Conservation (phyloP, 2,888 invertebrate species). For the Cosmia pyralina region DNA sequence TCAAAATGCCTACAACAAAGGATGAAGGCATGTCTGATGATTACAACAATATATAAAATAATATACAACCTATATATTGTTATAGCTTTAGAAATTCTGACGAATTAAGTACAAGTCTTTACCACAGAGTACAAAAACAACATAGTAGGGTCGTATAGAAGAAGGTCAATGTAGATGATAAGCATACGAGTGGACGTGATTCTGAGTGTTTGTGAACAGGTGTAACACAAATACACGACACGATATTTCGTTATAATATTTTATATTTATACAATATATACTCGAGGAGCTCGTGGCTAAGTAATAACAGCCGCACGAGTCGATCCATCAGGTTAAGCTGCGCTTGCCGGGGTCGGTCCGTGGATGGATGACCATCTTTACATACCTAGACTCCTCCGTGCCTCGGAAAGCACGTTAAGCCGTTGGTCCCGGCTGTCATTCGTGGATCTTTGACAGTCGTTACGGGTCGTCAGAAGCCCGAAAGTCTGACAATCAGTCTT, state of each 20-base stretch:
- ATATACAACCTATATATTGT: conserved; percentile 21
- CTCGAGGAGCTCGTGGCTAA: no score
- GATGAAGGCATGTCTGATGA: conserved; percentile 12
- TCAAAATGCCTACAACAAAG: conserved; percentile 23
- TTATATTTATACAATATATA: no score
- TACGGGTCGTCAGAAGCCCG: no score
- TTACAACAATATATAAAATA: conserved; percentile 35
- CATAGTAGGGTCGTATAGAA: conserved; percentile 17
- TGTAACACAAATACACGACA: conserved; percentile 2
- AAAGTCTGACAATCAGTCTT: no score
- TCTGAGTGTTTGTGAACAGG: conserved; percentile 1
- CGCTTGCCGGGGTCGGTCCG: no score
- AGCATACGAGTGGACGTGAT: conserved; percentile 6
- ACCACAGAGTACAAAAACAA: conserved; percentile 12
- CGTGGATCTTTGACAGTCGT: no score
- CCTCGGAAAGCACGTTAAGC: no score
- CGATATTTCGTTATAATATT: neutral
- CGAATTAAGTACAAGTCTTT: conserved; percentile 24
- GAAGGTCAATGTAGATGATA: neutral
- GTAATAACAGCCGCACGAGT: no score
- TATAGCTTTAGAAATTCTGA: conserved; percentile 40
- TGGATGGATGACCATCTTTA: no score
- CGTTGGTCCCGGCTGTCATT: no score
- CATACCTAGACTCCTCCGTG: no score
- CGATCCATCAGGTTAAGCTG: no score